These are phyloP conservation scores for Apogon hyalosoma DNA, from an alignment of 2,797 vertebrate species.

Conservation along the genomic window DNA sequence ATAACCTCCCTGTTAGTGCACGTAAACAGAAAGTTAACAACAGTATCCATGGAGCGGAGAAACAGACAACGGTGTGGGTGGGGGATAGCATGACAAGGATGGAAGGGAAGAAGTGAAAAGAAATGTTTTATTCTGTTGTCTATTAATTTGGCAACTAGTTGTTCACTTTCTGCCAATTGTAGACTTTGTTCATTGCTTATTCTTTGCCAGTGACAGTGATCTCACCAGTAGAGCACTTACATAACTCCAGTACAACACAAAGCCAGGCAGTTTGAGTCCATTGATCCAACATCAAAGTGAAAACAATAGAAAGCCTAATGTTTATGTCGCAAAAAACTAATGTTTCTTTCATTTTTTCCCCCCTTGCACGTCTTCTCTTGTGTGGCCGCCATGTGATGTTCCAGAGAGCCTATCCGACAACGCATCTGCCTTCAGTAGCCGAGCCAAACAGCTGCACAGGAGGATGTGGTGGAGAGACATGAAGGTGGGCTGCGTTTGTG, in stretches of 20 bases:
- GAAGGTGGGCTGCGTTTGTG: conserved; percentile 84
- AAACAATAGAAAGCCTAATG: conserved; percentile 14
- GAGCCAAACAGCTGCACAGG: conserved; percentile 96
- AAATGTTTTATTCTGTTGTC: conserved; percentile 26
- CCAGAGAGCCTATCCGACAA: conserved; percentile 97
- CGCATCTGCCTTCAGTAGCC: conserved; percentile 97
- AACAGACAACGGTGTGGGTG: conserved; percentile 13
- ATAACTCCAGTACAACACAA: conserved; percentile 30
- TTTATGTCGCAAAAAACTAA: conserved; percentile 28
- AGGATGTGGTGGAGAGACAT: conserved; percentile 99
- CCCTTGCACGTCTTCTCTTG: conserved; percentile 13
- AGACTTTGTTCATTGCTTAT: conserved; percentile 1
- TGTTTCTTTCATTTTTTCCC: neutral
- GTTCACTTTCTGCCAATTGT: conserved; percentile 15
- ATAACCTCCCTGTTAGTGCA: conserved; percentile 24
- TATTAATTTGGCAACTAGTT: conserved; percentile 29
- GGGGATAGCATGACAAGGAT: conserved; percentile 26
- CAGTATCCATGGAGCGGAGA: conserved; percentile 44
- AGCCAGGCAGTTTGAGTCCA: conserved; percentile 21
- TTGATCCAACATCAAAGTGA: conserved; percentile 4
- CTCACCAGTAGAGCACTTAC: conserved; percentile 33
- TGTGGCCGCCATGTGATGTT: conserved; percentile 14
- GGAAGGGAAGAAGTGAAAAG: conserved; percentile 7
- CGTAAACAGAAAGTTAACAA: conserved; percentile 47
- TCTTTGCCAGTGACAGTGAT: conserved; percentile 17